These are phyloP conservation scores for Daktulosphaira vitifoliae DNA, from an alignment of 1,140 invertebrate genomes.

Conservation along the genomic window DNA sequence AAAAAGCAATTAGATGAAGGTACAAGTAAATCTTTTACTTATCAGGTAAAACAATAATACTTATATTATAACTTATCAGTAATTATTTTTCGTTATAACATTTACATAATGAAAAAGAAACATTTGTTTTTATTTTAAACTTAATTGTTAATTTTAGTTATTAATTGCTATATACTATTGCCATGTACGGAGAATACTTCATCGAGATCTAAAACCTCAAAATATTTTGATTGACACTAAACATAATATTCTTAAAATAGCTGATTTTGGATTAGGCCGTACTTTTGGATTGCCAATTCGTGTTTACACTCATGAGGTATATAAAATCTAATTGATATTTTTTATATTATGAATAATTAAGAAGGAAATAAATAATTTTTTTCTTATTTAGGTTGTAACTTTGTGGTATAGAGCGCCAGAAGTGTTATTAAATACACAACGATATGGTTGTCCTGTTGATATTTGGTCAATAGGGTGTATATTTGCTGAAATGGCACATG, in stretches of 20 bases:
- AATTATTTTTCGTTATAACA: too few relatives aligned
- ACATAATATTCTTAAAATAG: slow-evolving; percentile 83
- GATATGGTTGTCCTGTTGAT: slow-evolving; percentile 91
- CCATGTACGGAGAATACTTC: slow-evolving; percentile 85
- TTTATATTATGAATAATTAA: too few relatives aligned
- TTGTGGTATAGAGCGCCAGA: slow-evolving; percentile 98
- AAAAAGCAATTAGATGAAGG: slow-evolving; percentile 56
- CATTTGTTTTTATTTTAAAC: not conserved
- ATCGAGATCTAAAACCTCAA: slow-evolving; percentile 97
- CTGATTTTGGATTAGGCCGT: slow-evolving; percentile 95
- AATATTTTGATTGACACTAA: slow-evolving; percentile 90
- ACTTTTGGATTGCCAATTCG: slow-evolving; percentile 92
- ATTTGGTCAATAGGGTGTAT: slow-evolving; percentile 97
- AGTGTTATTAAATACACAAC: slow-evolving; percentile 77
- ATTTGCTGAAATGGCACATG: slow-evolving; percentile 89
- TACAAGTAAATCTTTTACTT: slow-evolving; percentile 58
- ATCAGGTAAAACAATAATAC: slow-evolving; percentile 46
- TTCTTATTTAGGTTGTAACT: slow-evolving; percentile 74
- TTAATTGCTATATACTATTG: slow-evolving; percentile 81
- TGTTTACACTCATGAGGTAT: slow-evolving; percentile 93
- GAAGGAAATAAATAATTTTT: too few relatives aligned
- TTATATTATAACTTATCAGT: not conserved
- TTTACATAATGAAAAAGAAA: not conserved
- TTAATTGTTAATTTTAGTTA: slow-evolving; percentile 22
- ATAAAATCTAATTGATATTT: not conserved